Evolutionary conservation across 1,140 invertebrate genomes (phyloP).

Genomic region (Drosophila pallidifrons): DNA sequence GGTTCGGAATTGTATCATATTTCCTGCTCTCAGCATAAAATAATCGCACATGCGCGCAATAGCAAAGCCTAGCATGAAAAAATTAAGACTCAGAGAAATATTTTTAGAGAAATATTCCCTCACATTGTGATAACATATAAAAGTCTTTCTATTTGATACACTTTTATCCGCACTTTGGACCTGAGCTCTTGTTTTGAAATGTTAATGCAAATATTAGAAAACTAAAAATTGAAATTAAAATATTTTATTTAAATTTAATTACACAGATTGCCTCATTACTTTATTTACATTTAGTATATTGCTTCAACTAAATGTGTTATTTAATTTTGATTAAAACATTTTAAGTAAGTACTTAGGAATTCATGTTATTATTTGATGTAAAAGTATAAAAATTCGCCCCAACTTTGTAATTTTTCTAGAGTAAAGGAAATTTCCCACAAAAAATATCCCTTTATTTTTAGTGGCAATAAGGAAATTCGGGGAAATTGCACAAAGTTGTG

Average conservation of each 20-base stretch:
- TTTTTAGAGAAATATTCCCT: neutral
- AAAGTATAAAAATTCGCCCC: too few relatives aligned
- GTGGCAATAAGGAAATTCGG: neutral
- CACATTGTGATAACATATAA: neutral
- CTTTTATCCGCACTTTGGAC: neutral
- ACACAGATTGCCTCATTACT: too few relatives aligned
- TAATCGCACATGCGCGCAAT: conserved; percentile 21
- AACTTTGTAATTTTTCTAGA: neutral
- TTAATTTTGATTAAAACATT: too few relatives aligned
- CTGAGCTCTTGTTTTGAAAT: too few relatives aligned
- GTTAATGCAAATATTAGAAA: too few relatives aligned
- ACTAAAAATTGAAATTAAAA: too few relatives aligned
- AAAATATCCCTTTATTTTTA: neutral
- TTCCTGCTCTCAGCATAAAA: neutral
- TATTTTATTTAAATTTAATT: too few relatives aligned
- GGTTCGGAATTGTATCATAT: conserved; percentile 48
- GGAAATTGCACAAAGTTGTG: neutral
- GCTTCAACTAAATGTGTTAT: too few relatives aligned
- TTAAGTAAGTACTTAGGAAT: too few relatives aligned
- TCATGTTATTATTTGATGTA: too few relatives aligned
- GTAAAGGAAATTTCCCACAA: neutral
- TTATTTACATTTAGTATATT: too few relatives aligned
- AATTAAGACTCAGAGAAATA: neutral
- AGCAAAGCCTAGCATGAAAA: neutral
- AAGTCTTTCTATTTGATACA: neutral